Base-by-base conservation (phyloP, 2,797 vertebrate genomes). In the Parambassis ranga region DNA sequence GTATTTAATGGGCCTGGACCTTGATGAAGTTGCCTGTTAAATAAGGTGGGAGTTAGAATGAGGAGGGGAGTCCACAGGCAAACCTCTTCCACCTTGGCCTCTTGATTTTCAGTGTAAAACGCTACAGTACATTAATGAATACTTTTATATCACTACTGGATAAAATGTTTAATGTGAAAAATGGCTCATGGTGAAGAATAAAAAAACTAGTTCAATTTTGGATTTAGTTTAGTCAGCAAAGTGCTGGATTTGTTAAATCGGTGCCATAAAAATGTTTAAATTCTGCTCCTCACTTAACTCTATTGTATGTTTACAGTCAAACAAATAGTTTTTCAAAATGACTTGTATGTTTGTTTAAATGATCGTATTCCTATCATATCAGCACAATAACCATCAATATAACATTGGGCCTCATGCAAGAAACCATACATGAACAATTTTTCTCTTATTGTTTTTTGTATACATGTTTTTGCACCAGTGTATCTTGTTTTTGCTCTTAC, bases 1-100 rank as follows among this genome's bases (percentile, higher is more conserved):
- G 82, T 86, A 88, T 91, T 92, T 91, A 89, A 88, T 87, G 67
- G 62, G 83, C 68, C 85, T 59, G 36, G 72, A 59, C 65, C 77
- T 66, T 80, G 73, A 84, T 83, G 65, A 82, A 84, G 82, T 87
- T 53, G 77, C 83, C 60, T 73, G 56, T 87, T 81, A 84, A 86
- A 84, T 79, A 74, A 65, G 65, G 49, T 68, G 38, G 64, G 66
- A 39, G 53, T 59, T 50, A n/a, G 10, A 15, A n/a, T 37, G n/a
- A 23, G 46, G 41, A 31, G 11, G 19, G 10, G 10, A 11, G 43
- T 56, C 22, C 26, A 57, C 48, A 39, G 56, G 65, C 32, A 51
- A 27, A 42, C 47, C 65, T 36, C 8, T 47, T 37, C 19, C 39
- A 15, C 38, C 15, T n/a, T 16, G 10, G 35, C 27, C 27, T 43